Percentiles rank a stretch among this genome's conserved stretches.
These are phyloP conservation scores for Hydrozoanthus tunicans DNA, from an alignment of 64 coral and sea anemone genomes.

Conservation along the genomic window DNA sequence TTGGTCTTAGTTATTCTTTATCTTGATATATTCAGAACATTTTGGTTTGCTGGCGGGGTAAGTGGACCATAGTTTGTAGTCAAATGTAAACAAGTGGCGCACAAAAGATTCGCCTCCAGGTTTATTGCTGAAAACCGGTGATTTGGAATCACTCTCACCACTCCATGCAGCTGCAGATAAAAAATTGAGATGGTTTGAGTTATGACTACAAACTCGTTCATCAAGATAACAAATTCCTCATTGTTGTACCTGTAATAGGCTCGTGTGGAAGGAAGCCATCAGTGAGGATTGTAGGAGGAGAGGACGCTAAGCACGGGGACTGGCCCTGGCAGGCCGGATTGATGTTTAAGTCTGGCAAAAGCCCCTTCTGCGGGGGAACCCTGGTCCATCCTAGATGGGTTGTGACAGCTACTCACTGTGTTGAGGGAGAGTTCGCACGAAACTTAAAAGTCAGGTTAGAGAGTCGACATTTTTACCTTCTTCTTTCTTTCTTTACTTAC, in stretches of 20 bases:
- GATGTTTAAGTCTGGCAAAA: constrained; percentile 17
- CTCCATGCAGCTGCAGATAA: too few species aligned
- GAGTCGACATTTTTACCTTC: neutral
- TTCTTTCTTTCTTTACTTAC: too few species aligned
- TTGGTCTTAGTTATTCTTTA: too few species aligned
- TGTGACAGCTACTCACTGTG: constrained; percentile 72
- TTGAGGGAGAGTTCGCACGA: constrained; percentile 38
- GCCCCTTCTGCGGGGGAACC: constrained; percentile 70
- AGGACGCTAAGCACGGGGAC: constrained; percentile 59
- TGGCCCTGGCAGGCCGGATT: constrained; percentile 81
- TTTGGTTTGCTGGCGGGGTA: too few species aligned
- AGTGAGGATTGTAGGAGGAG: constrained; percentile 67
- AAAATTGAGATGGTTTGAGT: neutral
- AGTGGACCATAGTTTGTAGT: too few species aligned
- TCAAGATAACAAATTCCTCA: neutral
- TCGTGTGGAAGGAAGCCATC: constrained; percentile 63
- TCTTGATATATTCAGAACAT: too few species aligned
- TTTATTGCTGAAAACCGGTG: too few species aligned
- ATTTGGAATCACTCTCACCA: too few species aligned
- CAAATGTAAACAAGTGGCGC: too few species aligned
- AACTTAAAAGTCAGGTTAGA: constrained; percentile 66
- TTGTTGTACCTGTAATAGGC: neutral
- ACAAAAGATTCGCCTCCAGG: too few species aligned
- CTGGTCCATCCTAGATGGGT: constrained; percentile 69
- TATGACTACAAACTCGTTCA: neutral